Evolutionary conservation across 2,888 invertebrate genomes (phyloP).

Genomic region (Archips crataeganus): DNA sequence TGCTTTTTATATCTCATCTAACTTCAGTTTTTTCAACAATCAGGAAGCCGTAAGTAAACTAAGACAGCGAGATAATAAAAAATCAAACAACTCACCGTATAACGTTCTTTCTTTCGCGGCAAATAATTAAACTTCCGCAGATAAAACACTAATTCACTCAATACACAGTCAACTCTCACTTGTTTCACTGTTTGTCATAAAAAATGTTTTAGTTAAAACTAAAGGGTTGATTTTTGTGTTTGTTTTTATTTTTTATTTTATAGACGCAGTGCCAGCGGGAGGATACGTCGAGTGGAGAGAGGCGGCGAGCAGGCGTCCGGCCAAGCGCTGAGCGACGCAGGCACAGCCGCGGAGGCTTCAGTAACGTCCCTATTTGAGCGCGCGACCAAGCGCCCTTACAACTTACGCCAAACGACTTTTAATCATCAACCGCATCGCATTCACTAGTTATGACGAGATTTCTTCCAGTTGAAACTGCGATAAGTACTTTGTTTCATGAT

Average conservation of each 20-base stretch:
- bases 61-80: constrained; percentile 32
- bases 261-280: background rate
- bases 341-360: constrained; percentile 61
- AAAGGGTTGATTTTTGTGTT: background rate
- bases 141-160: constrained; percentile 35
- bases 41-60: constrained; percentile 21
- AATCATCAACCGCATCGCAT: constrained; percentile 72
- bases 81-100: constrained; percentile 37
- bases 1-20: background rate
- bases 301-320: constrained; percentile 50
- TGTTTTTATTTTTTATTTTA: background rate
- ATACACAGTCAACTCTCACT: constrained; percentile 15
- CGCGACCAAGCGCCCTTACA: constrained; percentile 64
- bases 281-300: constrained; percentile 2
- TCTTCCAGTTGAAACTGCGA: constrained; percentile 66
- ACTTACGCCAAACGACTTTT: constrained; percentile 68
- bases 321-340: constrained; percentile 32
- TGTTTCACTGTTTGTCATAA: background rate
- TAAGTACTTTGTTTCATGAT: constrained; percentile 26
- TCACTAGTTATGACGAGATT: constrained; percentile 80
- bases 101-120: constrained; percentile 14
- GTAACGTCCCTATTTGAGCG: constrained; percentile 65
- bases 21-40: background rate
- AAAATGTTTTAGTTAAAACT: background rate
- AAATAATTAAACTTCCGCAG: constrained; percentile 29